phyloP scores from a whole-genome alignment of 2,113 vertebrate genomes.

The Mobula birostris region DNA sequence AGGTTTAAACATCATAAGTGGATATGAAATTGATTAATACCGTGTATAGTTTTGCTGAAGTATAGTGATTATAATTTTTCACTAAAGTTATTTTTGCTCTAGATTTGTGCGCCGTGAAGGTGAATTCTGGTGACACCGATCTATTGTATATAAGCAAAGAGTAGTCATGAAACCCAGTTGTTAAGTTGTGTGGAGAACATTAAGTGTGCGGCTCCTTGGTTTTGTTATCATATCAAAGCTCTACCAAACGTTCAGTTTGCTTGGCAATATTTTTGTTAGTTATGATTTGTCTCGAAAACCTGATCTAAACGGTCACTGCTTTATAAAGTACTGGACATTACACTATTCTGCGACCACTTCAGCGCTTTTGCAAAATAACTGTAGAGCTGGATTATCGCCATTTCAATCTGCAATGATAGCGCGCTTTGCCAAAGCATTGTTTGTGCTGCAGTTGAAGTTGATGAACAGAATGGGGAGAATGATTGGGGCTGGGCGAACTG shows the following conservation, averaged over 20 bases:
- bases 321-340: not conserved
- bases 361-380: not conserved
- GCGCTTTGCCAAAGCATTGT: not conserved
- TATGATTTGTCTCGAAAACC: not conserved
- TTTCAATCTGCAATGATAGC: not conserved
- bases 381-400: not conserved
- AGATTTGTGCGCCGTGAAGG: not conserved
- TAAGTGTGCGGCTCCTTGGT: not conserved
- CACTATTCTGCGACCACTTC: not conserved
- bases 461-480: not conserved
- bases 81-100: not conserved
- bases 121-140: not conserved
- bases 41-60: not conserved
- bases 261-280: not conserved
- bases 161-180: not conserved
- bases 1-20: not conserved
- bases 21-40: not conserved
- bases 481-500: not conserved
- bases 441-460: not conserved
- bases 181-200: not conserved
- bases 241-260: not conserved
- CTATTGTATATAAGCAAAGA: not conserved
- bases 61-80: not conserved
- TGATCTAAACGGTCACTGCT: not conserved
- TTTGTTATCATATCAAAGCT: slow-evolving; percentile 13